Percentiles rank a stretch among this genome's conserved stretches.
Conservation (phyloP, 2,797 vertebrate genomes). For the Propithecus perrieri region DNA sequence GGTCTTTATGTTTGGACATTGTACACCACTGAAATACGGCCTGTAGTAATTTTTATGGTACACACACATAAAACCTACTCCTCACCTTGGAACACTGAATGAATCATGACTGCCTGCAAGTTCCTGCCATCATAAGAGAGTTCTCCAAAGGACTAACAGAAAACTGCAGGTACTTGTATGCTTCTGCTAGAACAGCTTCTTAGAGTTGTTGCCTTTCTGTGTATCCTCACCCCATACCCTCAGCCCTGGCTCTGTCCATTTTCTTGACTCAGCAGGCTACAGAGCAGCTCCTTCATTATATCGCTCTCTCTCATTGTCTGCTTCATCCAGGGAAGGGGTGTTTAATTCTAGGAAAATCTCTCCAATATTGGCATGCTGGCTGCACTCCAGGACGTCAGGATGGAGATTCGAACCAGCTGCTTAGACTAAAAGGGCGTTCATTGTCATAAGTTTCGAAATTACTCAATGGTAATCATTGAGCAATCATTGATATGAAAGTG, state of each 20-base stretch:
- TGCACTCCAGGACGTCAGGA: neutral
- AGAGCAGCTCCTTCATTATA: constrained; percentile 7
- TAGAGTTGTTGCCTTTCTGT: constrained; percentile 10
- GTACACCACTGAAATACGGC: neutral
- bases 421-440: neutral
- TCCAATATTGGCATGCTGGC: neutral
- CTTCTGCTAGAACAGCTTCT: neutral
- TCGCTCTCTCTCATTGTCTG: neutral
- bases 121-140: neutral
- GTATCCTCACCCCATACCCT: neutral
- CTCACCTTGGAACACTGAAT: neutral
- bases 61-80: neutral
- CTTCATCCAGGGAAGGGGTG: neutral
- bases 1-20: neutral
- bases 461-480: neutral
- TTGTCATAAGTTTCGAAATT: neutral
- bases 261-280: neutral
- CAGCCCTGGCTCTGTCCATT: neutral
- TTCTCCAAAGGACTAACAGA: neutral
- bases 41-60: neutral
- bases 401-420: neutral
- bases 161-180: neutral
- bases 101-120: neutral
- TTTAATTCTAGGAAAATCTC: constrained; percentile 18
- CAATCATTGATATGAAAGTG: neutral